Percentiles rank a stretch among this genome's conserved stretches.
These are phyloP conservation scores for Notocelia uddmanniana DNA, from an alignment of 2,888 invertebrate genomes.

Conservation along the genomic window DNA sequence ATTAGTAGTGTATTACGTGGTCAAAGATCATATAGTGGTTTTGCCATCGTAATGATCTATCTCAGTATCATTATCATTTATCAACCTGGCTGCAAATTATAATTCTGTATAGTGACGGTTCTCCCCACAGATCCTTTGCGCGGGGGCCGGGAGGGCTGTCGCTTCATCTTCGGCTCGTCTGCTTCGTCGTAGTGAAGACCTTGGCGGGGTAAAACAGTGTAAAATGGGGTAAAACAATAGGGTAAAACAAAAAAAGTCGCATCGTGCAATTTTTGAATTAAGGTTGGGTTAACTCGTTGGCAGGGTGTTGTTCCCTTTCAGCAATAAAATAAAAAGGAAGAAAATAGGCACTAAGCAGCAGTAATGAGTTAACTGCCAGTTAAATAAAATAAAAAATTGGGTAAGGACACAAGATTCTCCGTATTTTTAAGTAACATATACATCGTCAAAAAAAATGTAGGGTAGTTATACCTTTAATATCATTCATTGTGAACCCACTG, in stretches of 20 bases:
- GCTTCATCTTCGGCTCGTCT: conserved; percentile 69
- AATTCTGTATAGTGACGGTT: conserved; percentile 75
- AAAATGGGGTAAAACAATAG: neutral
- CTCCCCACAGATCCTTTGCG: conserved; percentile 91
- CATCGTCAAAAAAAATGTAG: no score
- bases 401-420: no score
- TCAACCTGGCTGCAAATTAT: conserved; percentile 76
- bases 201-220: conserved; percentile 62
- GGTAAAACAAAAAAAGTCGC: neutral
- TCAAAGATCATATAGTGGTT: conserved; percentile 5
- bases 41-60: neutral
- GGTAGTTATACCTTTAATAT: conserved; percentile 91
- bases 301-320: no score
- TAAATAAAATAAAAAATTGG: no score
- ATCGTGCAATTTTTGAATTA: no score
- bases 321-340: no score
- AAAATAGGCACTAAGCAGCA: no score
- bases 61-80: no score
- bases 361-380: no score
- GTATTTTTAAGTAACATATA: no score
- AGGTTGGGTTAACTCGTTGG: no score
- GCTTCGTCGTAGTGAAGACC: conserved; percentile 94
- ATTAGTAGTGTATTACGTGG: no score
- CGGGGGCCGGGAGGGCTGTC: conserved; percentile 89
- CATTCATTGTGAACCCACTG: conserved; percentile 96